Percentiles rank a stretch among this genome's conserved stretches.
These are phyloP conservation scores for Galerucella nymphaeae DNA, from an alignment of 2,888 invertebrate genomes.

Conservation along the genomic window DNA sequence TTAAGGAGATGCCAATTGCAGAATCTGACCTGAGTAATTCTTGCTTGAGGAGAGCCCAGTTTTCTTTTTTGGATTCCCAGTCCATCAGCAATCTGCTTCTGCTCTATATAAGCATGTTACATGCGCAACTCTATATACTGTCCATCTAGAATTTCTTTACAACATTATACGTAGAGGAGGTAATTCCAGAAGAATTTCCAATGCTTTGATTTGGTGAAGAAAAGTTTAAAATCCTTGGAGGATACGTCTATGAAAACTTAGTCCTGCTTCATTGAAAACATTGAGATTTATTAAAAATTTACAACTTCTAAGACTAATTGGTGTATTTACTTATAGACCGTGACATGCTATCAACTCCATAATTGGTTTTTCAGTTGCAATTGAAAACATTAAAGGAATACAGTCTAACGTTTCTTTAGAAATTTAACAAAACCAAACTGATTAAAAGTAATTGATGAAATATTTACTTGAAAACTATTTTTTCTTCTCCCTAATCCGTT, in stretches of 20 bases:
- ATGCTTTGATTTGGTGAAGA: neutral
- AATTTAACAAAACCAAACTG: neutral
- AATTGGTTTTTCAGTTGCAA: constrained; percentile 36
- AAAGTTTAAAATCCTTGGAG: neutral
- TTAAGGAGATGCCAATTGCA: too few species aligned
- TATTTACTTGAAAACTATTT: neutral
- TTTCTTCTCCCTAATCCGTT: too few species aligned
- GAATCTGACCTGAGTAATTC: too few species aligned
- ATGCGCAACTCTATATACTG: too few species aligned
- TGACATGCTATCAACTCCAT: constrained; percentile 47
- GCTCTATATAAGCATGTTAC: too few species aligned
- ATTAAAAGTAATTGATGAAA: neutral
- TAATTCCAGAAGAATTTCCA: too few species aligned
- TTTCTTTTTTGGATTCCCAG: too few species aligned
- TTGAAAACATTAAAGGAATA: constrained; percentile 38
- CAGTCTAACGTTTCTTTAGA: neutral
- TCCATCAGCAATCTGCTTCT: too few species aligned
- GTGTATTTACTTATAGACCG: constrained; percentile 49
- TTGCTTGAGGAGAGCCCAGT: too few species aligned
- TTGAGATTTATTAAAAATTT: constrained; percentile 52
- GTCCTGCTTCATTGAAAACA: constrained; percentile 47
- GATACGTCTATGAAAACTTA: constrained; percentile 1
- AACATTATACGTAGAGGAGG: too few species aligned
- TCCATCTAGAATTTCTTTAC: too few species aligned
- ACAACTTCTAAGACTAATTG: constrained; percentile 49